Conservation (phyloP, 2,113 vertebrate genomes). For the Lycaon pictus region DNA sequence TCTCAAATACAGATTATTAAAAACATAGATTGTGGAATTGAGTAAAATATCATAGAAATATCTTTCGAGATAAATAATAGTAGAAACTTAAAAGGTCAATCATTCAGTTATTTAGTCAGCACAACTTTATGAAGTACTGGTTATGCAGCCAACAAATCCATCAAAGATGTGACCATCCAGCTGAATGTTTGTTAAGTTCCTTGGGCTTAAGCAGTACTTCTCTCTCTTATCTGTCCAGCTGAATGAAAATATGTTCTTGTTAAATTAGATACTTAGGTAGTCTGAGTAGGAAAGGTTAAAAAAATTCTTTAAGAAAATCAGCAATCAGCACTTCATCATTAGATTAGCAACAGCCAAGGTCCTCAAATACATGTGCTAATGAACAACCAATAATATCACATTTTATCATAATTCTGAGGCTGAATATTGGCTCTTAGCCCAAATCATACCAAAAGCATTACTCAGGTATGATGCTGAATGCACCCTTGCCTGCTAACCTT, state of each 20-base stretch:
- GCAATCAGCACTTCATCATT: background rate
- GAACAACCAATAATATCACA: background rate
- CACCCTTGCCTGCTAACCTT: background rate
- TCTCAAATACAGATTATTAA: background rate
- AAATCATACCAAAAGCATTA: background rate
- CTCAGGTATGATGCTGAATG: background rate
- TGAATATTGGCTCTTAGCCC: background rate
- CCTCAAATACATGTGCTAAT: background rate
- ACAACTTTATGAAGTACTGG: background rate
- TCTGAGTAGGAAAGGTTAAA: background rate
- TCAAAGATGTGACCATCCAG: background rate
- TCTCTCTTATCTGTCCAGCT: background rate
- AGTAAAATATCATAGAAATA: background rate
- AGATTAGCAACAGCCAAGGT: conserved; percentile 7
- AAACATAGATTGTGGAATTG: background rate
- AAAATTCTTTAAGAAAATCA: conserved; percentile 14
- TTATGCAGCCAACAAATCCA: background rate
- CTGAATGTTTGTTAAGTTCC: background rate
- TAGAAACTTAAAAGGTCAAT: conserved; percentile 2
- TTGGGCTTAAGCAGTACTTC: background rate
- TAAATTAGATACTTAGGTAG: background rate
- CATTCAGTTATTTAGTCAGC: background rate
- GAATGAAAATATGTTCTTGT: background rate
- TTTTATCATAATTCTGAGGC: conserved; percentile 20
- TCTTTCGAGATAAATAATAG: background rate